A percentile compares a stretch with the other conserved stretches of the same genome.
Evolutionary conservation across 2,888 invertebrate species (phyloP).

Genomic region (Thecophora atra): DNA sequence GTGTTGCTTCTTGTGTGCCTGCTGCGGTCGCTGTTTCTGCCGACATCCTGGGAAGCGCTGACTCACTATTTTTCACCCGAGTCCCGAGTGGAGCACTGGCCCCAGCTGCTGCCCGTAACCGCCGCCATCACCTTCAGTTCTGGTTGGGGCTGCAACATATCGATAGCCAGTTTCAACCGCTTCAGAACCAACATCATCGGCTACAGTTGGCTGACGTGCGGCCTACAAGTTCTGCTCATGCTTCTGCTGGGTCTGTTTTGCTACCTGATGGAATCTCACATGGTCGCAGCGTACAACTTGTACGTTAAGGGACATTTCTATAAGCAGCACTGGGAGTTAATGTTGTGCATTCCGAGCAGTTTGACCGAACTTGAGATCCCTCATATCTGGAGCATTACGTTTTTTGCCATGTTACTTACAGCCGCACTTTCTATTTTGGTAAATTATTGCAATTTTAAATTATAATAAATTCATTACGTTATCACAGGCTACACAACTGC

Average conservation of each 20-base stretch:
- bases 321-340: constrained; percentile 50
- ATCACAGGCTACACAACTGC: constrained; percentile 57
- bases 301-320: not conserved
- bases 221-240: constrained; percentile 53
- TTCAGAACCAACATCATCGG: constrained; percentile 76
- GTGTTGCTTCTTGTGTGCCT: constrained; percentile 50
- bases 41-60: constrained; percentile 49
- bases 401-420: constrained; percentile 80
- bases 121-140: constrained; percentile 82
- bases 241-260: constrained; percentile 71
- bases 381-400: constrained; percentile 79
- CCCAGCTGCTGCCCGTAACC: constrained; percentile 44
- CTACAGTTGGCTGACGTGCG: constrained; percentile 55
- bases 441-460: too few species aligned
- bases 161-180: constrained; percentile 83
- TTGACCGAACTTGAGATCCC: constrained; percentile 65
- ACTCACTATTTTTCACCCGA: constrained; percentile 41
- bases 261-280: constrained; percentile 74
- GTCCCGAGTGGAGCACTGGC: not conserved
- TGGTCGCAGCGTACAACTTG: constrained; percentile 6
- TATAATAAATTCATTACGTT: not conserved
- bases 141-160: constrained; percentile 83
- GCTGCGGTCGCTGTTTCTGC: constrained; percentile 54
- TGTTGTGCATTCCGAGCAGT: constrained; percentile 53
- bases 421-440: constrained; percentile 78